A percentile compares a stretch with the other conserved stretches of the same genome.
phyloP scores from a whole-genome alignment of 2,113 vertebrate species.

The Sminthopsis crassicaudata region DNA sequence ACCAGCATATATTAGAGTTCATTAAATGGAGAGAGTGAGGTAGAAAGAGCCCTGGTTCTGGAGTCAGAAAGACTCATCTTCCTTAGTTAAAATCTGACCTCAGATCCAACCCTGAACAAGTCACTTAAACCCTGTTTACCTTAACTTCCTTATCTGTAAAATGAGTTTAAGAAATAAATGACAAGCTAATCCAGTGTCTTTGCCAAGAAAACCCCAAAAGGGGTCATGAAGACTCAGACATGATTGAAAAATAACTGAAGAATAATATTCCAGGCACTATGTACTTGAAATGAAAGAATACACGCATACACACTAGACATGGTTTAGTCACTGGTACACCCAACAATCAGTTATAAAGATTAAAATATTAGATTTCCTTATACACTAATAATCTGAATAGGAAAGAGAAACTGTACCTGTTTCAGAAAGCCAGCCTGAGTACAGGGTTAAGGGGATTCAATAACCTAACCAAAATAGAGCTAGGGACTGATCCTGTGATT shows the following conservation, averaged over 20 bases:
- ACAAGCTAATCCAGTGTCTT: not conserved
- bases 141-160: not conserved
- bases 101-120: not conserved
- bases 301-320: no score
- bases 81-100: not conserved
- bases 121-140: not conserved
- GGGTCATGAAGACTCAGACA: not conserved
- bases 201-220: not conserved
- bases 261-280: not conserved
- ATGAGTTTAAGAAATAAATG: not conserved
- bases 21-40: not conserved
- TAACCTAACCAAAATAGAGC: not conserved
- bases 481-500: not conserved
- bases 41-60: not conserved
- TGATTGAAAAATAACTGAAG: not conserved
- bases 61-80: not conserved
- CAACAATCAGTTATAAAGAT: not conserved
- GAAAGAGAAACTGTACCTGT: not conserved
- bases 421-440: not conserved
- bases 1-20: not conserved
- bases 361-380: not conserved
- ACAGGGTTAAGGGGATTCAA: not conserved
- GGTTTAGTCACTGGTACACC: not conserved
- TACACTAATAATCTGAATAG: not conserved
- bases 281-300: not conserved